Evolutionary conservation across 2,797 vertebrate species (phyloP).

Genomic region (Mormyrops attenuatus): DNA sequence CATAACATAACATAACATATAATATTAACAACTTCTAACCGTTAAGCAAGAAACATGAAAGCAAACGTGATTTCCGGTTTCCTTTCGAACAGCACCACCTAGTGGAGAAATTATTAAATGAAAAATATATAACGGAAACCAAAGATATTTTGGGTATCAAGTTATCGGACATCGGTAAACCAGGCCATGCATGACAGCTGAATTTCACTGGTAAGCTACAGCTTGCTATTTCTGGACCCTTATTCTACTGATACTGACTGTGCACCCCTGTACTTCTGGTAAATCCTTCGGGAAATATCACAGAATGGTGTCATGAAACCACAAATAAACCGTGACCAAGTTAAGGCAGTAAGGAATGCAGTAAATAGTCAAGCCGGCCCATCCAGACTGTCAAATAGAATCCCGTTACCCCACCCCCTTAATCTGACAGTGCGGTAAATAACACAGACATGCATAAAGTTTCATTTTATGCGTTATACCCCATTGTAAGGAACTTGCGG

Average conservation of each 20-base stretch:
- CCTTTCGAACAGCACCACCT: conserved; percentile 47
- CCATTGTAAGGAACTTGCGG: background rate
- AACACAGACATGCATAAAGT: background rate
- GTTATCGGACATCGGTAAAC: background rate
- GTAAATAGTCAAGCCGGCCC: background rate
- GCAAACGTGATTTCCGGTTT: background rate
- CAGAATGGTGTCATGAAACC: background rate
- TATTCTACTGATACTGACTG: background rate
- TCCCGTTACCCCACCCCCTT: background rate
- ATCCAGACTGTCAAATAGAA: background rate
- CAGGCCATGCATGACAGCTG: background rate
- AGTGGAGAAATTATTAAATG: conserved; percentile 38
- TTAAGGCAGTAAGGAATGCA: background rate
- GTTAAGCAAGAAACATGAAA: background rate
- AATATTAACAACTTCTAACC: background rate
- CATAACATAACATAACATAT: background rate
- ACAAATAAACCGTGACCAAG: background rate
- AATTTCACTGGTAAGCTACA: background rate
- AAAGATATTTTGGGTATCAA: background rate
- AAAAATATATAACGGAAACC: background rate
- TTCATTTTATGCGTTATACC: background rate
- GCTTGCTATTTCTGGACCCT: background rate
- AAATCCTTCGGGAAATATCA: background rate
- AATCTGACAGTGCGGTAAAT: background rate
- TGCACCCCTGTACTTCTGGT: background rate